Base-by-base conservation (phyloP, 2,797 vertebrate genomes). In the Parauchenoglanis ngamensis region DNA sequence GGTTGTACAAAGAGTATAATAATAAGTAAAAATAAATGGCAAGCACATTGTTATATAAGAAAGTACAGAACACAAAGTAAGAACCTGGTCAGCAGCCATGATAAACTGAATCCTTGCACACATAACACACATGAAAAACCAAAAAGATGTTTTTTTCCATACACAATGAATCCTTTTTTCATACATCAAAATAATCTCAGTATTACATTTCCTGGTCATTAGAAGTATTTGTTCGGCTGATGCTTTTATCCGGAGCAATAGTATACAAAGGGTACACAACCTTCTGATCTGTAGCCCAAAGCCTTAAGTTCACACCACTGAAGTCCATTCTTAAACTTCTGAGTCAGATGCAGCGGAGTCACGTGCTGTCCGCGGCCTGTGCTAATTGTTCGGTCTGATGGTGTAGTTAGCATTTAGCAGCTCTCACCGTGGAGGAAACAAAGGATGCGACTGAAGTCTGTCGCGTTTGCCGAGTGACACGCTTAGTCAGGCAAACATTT, bases 401-500 rank as follows among this genome's bases (percentile, higher is more conserved):
- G 73, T 7, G 73, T 17, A 28, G 77, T 35, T 57, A 46, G 72
- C 44, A 25, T 40, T 40, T 23, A 78, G 52, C 56, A 61, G 31
- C 21, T 80, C 78, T 80, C 21, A n/a, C 21, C 23, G 7, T 25
- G 35, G 6, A 80, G 31, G 44, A 80, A 80, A 61, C 35, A 61
- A 59, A 61, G 78, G 56, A 61, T 17, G 23, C 0, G 57, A 4
- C 21, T 80, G 57, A 44, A n/a, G 21, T 46, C 56, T 44, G 78
- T 80, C 2, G 11, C 6, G 12, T 40, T 40, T 44, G 56, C 56
- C 15, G 78, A 61, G 56, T 61, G 78, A 44, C 78, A 61, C 3
- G 21, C 78, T 61, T 61, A 44, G 31, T 44, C 78, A 15, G 57
- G 35, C 78, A 61, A 63, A 63, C 78, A 61, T 81, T 81, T 81